Percentiles rank a stretch among this genome's conserved stretches.
Conservation (phyloP, 2,113 vertebrate genomes). For the Ivindomyrus marchei region DNA sequence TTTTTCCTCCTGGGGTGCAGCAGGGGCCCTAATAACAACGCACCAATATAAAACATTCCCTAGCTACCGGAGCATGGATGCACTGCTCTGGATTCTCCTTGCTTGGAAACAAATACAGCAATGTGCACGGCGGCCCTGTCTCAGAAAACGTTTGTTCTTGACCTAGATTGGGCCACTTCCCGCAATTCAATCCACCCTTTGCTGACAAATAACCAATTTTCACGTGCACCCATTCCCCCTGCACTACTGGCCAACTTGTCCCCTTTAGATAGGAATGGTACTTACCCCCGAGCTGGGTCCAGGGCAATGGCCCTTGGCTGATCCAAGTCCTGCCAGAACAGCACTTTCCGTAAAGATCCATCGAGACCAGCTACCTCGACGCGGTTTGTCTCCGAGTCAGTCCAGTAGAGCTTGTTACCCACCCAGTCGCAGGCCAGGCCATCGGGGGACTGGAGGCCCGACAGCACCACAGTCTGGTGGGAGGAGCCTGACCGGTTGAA, state of each 20-base stretch:
- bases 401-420: slow-evolving; percentile 93
- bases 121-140: not conserved
- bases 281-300: slow-evolving; percentile 91
- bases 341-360: slow-evolving; percentile 80
- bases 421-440: slow-evolving; percentile 96
- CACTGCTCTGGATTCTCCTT: not conserved
- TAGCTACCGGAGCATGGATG: slow-evolving; percentile 15
- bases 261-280: slow-evolving; percentile 26
- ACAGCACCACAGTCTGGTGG: slow-evolving; percentile 74
- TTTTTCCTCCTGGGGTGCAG: not conserved
- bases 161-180: not conserved
- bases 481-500: slow-evolving; percentile 70
- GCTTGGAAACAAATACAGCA: not conserved
- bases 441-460: slow-evolving; percentile 85
- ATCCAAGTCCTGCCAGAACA: slow-evolving; percentile 97
- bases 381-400: slow-evolving; percentile 92
- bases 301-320: slow-evolving; percentile 92
- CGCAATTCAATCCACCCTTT: slow-evolving; percentile 30
- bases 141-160: slow-evolving; percentile 22
- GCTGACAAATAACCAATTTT: slow-evolving; percentile 14
- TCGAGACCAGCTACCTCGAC: slow-evolving; percentile 93
- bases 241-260: slow-evolving; percentile 11
- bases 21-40: slow-evolving; percentile 17
- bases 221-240: not conserved
- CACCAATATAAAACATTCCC: slow-evolving; percentile 33